Evolutionary conservation across 2,888 invertebrate genomes (phyloP), one percentile per base, ranked within the genome.

Genomic region (Mactromeris polynyma): DNA sequence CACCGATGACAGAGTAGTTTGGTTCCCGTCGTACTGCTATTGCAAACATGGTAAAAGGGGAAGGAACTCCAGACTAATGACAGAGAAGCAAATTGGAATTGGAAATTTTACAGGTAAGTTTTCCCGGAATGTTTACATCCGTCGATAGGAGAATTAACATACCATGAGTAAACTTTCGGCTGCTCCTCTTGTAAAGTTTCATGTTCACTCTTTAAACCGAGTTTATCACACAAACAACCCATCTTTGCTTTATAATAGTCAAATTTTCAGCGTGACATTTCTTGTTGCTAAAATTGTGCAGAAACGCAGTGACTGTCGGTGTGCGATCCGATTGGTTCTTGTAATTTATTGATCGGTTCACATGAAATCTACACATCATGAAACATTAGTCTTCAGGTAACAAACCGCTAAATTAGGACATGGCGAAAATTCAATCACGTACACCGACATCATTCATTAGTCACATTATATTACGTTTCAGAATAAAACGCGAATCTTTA

Each of bases 201-300:
- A 64, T 88, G 91, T 2, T 77, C 58, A 26, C 33, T 79, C 51
- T 83, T 81, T 58, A 88, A 88, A 33, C 90, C 86, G n/a, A 86
- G 86, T 80, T 88, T 91, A 9, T 69, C 89, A 54, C 88, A 87
- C n/a, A 91, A 73, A 64, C 91, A 89, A 81, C 91, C 91, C 91
- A 91, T 91, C 51, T 73, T 85, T 40, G 46, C 21, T 21, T 21
- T 0, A 36, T n/a, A 21, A 42, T 42, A 26, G 40, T 4, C 31
- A 6, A 69, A 40, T 58, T 69, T 54, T 89, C 40, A 84, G 69
- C 91, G 88, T 89, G 89, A 91, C 84, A 86, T 86, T 89, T 91
- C 91, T 91, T 91, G 91, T 91, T 91, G 89, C 91, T 89, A 91
- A 91, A 91, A 86, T 89, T 86, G 78, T 86, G 36, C 77, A 87